Evolutionary conservation across 2,797 vertebrate species (phyloP).

Genomic region (Spheniscus humboldti): DNA sequence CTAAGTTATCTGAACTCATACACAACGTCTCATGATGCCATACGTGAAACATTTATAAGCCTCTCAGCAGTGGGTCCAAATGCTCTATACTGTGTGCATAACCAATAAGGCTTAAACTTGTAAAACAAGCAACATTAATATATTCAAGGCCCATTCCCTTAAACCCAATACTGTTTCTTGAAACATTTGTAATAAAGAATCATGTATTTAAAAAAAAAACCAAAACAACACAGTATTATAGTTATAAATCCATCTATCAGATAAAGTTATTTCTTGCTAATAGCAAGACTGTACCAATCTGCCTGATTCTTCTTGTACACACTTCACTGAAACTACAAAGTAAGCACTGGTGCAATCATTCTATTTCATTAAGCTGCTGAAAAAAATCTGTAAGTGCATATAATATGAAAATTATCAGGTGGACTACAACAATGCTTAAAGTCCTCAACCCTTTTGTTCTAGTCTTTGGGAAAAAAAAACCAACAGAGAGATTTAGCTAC

Average conservation of each 20-base stretch:
- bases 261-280: not conserved
- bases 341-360: not conserved
- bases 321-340: not conserved
- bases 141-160: not conserved
- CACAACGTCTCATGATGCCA: not conserved
- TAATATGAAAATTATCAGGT: not conserved
- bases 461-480: rapidly evolving
- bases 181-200: not conserved
- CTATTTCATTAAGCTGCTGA: not conserved
- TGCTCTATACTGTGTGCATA: not conserved
- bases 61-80: not conserved
- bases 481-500: not conserved
- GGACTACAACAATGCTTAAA: not conserved
- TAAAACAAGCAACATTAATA: not conserved
- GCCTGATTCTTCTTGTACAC: not conserved
- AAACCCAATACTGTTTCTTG: not conserved
- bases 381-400: not conserved
- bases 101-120: not conserved
- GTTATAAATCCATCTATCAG: not conserved
- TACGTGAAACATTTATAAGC: constrained; percentile 7
- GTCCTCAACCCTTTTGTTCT: not conserved
- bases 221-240: not conserved
- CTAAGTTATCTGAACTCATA: constrained; percentile 20
- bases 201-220: not conserved
- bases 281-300: not conserved